Base-by-base conservation (phyloP, 2,797 vertebrate genomes). In the Helostoma temminkii region DNA sequence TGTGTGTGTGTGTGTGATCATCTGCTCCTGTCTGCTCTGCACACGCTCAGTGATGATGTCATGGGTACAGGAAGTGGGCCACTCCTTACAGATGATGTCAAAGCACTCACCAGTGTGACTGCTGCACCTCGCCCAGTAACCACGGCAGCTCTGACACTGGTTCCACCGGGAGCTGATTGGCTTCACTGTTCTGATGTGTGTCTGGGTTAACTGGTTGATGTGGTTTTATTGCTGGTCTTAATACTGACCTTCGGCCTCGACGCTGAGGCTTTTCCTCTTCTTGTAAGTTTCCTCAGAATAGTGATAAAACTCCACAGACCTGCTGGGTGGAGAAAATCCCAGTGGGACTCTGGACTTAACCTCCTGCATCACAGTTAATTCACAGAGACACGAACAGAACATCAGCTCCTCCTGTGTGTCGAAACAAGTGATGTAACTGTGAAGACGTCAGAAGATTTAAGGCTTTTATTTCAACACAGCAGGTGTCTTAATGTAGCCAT, bases 21-120 rank as follows among this genome's bases (percentile, higher is more conserved):
- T 78, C 21, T 53, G 58, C 60, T 76, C 68, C 45, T n/a, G 70
- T 69, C 64, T 30, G 25, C 37, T 18, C 25, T 69, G 70, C 83
- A 74, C 74, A 4, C 54, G 82, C 76, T 80, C 41, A 0, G 19
- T 72, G 78, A 78, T 86, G 86, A 86, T 83, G 82, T 87, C 81
- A 85, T 80, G 18, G 10, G 2, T 42, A 36, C 66, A 81, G 83
- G 84, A 88, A 81, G 79, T 70, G 2, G 65, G 67, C 66, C 9
- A 0, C 80, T 78, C 87, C 89, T 81, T 7, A 22, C 78, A 72
- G 67, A 81, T 6, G 9, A 62, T 1, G 66, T 72, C 59, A 32
- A 43, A 60, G 34, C 30, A 7, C 41, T 74, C 43, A 24, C 12
- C 19, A 15, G 59, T 48, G 34, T n/a, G 21, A 19, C 36, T 9